Evolutionary conservation across 1,140 invertebrate genomes (phyloP).

Genomic region (Drosophila subobscura): DNA sequence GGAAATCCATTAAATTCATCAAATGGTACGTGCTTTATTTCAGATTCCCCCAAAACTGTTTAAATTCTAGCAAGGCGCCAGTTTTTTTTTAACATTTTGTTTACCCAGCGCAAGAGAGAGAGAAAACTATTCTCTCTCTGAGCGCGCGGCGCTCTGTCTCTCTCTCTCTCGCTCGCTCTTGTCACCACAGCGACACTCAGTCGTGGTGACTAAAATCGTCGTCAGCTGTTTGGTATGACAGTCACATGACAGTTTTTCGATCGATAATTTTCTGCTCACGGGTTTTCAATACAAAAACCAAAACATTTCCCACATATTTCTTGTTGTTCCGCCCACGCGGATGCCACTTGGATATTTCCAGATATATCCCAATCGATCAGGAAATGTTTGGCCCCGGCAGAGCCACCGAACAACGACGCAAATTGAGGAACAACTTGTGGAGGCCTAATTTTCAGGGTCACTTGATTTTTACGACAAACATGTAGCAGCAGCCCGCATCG

Average conservation of each 20-base stretch:
- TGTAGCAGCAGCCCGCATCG: conserved; percentile 37
- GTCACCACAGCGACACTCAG: conserved; percentile 11
- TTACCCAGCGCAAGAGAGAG: conserved; percentile 49
- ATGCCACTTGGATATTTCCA: conserved; percentile 15
- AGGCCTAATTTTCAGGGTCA: conserved; percentile 68
- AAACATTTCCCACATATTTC: conserved; percentile 60
- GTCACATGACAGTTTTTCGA: conserved; percentile 79
- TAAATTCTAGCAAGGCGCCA: conserved; percentile 41
- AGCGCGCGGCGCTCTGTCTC: background rate
- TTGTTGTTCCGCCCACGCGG: background rate
- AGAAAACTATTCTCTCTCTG: too few species aligned
- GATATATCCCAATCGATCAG: conserved; percentile 16
- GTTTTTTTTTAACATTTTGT: conserved; percentile 52
- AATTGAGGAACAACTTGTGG: background rate
- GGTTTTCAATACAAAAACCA: conserved; percentile 60
- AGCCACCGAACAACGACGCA: background rate
- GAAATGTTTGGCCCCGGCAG: background rate
- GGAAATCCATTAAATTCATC: conserved; percentile 18
- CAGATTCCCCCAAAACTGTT: conserved; percentile 36
- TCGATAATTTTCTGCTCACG: conserved; percentile 80
- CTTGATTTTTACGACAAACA: conserved; percentile 17
- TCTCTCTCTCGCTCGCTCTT: conserved; percentile 16
- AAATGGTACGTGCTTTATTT: conserved; percentile 25
- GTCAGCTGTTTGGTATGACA: conserved; percentile 76
- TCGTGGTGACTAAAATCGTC: conserved; percentile 56